Percentiles rank a stretch among this genome's conserved stretches.
Evolutionary conservation across 2,113 vertebrate genomes (phyloP).

Genomic region (Lamprologus lemairii): DNA sequence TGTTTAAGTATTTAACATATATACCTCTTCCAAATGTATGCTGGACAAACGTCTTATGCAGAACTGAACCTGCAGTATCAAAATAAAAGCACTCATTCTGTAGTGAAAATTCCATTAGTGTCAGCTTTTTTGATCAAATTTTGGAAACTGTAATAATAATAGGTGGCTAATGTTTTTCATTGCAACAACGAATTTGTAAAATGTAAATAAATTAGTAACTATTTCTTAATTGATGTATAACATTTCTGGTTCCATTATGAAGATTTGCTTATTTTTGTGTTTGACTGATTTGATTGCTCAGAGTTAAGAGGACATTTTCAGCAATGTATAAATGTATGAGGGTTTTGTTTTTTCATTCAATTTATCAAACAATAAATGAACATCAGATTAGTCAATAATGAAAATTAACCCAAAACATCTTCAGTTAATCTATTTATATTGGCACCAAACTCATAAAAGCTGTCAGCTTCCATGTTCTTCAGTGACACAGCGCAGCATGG

Average conservation of each 20-base stretch:
- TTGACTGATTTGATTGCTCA: neutral
- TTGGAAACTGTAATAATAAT: neutral
- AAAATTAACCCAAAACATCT: neutral
- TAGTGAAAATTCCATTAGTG: neutral
- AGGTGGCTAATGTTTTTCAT: neutral
- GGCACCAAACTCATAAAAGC: neutral
- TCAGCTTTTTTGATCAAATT: neutral
- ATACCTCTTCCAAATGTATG: neutral
- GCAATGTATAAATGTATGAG: neutral
- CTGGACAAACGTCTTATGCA: neutral
- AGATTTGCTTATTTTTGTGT: neutral
- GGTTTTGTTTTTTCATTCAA: neutral
- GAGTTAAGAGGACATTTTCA: neutral
- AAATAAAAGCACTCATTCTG: neutral
- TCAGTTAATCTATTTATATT: neutral
- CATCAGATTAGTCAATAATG: neutral
- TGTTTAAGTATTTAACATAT: neutral
- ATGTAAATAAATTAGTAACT: neutral
- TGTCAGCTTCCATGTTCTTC: neutral
- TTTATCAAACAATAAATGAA: neutral
- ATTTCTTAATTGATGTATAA: neutral
- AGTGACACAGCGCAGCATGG: neutral
- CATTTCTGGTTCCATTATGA: neutral
- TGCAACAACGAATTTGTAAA: neutral
- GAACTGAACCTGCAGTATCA: neutral